Conservation (phyloP, 2,888 invertebrate genomes). For the Drosophila affinis region DNA sequence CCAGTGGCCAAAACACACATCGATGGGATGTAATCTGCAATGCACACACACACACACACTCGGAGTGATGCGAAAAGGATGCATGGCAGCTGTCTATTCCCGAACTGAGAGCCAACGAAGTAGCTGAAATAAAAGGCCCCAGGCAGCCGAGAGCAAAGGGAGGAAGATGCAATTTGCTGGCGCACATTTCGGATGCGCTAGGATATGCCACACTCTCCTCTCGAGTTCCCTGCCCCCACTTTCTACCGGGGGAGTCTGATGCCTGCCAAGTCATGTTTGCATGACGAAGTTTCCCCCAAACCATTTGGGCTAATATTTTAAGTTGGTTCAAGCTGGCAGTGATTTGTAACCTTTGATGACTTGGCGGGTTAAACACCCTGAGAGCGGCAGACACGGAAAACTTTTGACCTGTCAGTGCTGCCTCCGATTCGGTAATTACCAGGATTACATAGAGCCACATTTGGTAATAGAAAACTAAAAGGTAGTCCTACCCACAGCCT, state of each 20-base stretch:
- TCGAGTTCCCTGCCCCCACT: background rate
- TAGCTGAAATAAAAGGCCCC: constrained; percentile 31
- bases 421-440: background rate
- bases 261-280: constrained; percentile 75
- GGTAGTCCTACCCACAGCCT: too few relatives aligned
- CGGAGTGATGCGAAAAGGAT: background rate
- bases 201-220: constrained; percentile 17
- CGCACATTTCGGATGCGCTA: constrained; percentile 38
- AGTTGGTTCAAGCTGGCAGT: constrained; percentile 48
- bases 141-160: constrained; percentile 29
- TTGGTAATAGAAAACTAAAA: constrained; percentile 41
- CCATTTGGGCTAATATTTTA: constrained; percentile 54
- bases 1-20: constrained; percentile 61
- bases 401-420: background rate
- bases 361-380: constrained; percentile 33
- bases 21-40: constrained; percentile 57
- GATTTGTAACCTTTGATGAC: constrained; percentile 52
- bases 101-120: constrained; percentile 44
- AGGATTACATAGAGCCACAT: constrained; percentile 1
- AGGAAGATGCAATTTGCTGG: constrained; percentile 65
- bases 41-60: constrained; percentile 21
- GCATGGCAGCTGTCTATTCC: constrained; percentile 44
- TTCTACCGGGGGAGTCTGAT: constrained; percentile 3
- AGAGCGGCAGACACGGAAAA: background rate
- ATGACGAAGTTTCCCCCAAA: constrained; percentile 62